A percentile compares a stretch with the other conserved stretches of the same genome.
These are phyloP conservation scores for Caenorhabditis auriculariae DNA, from an alignment of 2,888 invertebrate species.

Conservation along the genomic window DNA sequence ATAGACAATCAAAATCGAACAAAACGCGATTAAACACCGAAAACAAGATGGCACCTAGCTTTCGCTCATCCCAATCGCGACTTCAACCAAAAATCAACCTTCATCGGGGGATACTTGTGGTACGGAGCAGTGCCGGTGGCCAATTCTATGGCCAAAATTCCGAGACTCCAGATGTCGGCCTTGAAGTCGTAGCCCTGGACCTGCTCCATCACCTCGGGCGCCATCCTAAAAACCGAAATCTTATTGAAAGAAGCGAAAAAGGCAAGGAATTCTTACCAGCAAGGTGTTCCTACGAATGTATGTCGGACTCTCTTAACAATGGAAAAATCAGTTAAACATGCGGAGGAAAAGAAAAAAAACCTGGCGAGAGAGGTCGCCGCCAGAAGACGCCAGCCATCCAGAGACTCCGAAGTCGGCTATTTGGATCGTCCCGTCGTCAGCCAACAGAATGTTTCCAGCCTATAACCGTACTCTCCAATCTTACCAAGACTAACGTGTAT, in stretches of 20 bases:
- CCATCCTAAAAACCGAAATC: constrained; percentile 73
- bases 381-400: constrained; percentile 81
- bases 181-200: constrained; percentile 84
- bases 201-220: constrained; percentile 98
- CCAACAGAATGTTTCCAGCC: constrained; percentile 94
- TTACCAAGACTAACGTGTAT: neutral
- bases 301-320: constrained; percentile 78
- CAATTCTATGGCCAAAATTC: constrained; percentile 97
- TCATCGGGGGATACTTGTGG: constrained; percentile 98
- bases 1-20: neutral
- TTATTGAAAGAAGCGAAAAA: constrained; percentile 2
- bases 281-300: constrained; percentile 97
- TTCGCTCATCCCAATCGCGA: too few relatives aligned
- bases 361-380: constrained; percentile 86
- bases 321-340: neutral
- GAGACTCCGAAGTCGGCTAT: constrained; percentile 95
- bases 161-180: constrained; percentile 89
- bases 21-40: too few relatives aligned
- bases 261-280: constrained; percentile 72
- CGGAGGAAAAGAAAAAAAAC: constrained; percentile 5
- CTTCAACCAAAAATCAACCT: too few relatives aligned
- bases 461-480: constrained; percentile 72
- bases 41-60: too few relatives aligned
- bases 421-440: constrained; percentile 93
- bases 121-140: constrained; percentile 97